Evolutionary conservation across 2,113 vertebrate species (phyloP).

Genomic region (Micronycteris hirsuta): DNA sequence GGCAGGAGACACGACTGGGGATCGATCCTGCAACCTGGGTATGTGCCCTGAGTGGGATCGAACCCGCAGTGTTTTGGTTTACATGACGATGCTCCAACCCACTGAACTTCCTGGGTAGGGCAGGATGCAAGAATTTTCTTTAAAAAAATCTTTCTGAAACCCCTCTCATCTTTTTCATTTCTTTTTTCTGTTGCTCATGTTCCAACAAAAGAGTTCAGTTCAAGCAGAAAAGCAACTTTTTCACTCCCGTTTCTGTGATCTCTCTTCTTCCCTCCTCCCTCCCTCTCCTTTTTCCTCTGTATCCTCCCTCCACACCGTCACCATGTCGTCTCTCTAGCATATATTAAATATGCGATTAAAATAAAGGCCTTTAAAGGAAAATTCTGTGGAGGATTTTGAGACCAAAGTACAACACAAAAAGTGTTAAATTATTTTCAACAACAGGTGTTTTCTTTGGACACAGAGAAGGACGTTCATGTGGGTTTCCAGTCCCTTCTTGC

Average conservation of each 20-base stretch:
- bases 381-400: not conserved
- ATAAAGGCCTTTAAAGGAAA: not conserved
- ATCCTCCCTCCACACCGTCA: no score
- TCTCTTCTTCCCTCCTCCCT: not conserved
- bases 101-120: no score
- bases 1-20: not conserved
- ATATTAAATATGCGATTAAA: not conserved
- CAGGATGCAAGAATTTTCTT: not conserved
- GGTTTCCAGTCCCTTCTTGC: slow-evolving; percentile 55
- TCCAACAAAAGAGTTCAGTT: not conserved
- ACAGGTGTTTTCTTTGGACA: slow-evolving; percentile 41
- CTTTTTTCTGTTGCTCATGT: not conserved
- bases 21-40: no score
- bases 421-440: not conserved
- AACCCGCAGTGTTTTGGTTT: no score
- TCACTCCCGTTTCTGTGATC: not conserved
- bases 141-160: not conserved
- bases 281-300: not conserved
- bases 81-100: no score
- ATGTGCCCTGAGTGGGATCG: no score
- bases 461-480: slow-evolving; percentile 10
- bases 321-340: no score
- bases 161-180: not conserved
- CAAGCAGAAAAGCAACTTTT: not conserved
- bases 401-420: not conserved